Conservation (phyloP, 2,888 invertebrate species). For the Brenthis ino region DNA sequence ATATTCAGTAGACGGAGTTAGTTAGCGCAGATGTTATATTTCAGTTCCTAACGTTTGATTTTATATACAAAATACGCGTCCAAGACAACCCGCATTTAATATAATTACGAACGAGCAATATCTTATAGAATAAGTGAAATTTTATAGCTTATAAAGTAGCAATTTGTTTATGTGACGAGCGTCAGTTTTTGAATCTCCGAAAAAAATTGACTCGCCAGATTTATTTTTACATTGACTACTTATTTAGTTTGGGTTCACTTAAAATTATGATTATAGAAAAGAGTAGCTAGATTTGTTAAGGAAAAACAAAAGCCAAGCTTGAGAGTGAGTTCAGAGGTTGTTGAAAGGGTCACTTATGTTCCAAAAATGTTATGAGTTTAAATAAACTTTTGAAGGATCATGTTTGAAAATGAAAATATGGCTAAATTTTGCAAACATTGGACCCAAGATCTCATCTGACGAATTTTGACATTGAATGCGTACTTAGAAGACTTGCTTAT, state of each 20-base stretch:
- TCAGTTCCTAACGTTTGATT: slow-evolving; percentile 13
- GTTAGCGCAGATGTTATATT: slow-evolving; percentile 47
- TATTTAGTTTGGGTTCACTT: neutral
- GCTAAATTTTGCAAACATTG: neutral
- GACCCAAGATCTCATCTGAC: slow-evolving; percentile 49
- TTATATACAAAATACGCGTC: slow-evolving; percentile 17
- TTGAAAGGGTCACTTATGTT: slow-evolving; percentile 13
- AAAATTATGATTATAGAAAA: neutral
- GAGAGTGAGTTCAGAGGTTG: slow-evolving; percentile 2
- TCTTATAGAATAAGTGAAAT: slow-evolving; percentile 7
- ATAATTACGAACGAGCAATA: slow-evolving; percentile 5
- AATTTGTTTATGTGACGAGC: slow-evolving; percentile 6
- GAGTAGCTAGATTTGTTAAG: neutral
- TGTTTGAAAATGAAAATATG: neutral
- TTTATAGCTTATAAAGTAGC: neutral
- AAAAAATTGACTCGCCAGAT: slow-evolving; percentile 18
- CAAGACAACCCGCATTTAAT: slow-evolving; percentile 27
- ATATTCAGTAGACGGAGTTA: slow-evolving; percentile 71
- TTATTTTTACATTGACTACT: slow-evolving; percentile 8
- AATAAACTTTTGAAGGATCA: neutral
- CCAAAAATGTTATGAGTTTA: slow-evolving; percentile 1
- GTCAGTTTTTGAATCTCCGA: slow-evolving; percentile 17
- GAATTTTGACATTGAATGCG: slow-evolving; percentile 45
- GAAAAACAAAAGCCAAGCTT: neutral
- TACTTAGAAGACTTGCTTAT: slow-evolving; percentile 44